Percentiles rank a stretch among this genome's conserved stretches.
Conservation (phyloP, 2,797 vertebrate species). For the Crypturellus tataupa region DNA sequence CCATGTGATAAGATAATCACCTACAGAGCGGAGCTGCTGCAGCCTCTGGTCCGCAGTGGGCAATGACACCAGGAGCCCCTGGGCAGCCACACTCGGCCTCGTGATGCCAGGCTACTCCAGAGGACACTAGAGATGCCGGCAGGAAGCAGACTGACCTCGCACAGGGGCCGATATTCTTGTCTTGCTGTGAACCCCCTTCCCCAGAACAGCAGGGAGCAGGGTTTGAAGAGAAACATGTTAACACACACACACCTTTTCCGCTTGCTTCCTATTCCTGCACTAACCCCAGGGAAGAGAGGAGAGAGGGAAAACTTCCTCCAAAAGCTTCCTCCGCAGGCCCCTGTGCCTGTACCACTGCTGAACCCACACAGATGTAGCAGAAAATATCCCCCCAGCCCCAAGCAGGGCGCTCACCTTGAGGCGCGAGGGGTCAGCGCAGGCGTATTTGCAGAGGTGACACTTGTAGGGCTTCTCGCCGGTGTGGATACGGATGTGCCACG, state of each 20-base stretch:
- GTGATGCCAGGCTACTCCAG: neutral
- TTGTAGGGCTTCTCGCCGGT: constrained; percentile 96
- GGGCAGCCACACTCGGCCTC: neutral
- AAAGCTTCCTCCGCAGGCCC: neutral
- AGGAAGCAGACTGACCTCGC: neutral
- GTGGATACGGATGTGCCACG: constrained; percentile 96
- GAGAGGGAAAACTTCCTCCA: neutral
- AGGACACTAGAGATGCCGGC: neutral
- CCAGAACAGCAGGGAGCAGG: neutral
- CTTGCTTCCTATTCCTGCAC: neutral
- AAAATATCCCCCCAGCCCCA: neutral
- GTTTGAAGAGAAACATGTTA: neutral
- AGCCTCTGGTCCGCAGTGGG: neutral
- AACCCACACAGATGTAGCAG: accelerated
- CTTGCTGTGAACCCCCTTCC: neutral
- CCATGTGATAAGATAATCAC: neutral
- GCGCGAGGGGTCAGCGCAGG: constrained; percentile 93
- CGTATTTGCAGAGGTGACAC: constrained; percentile 92
- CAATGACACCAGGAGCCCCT: neutral
- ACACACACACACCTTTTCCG: neutral
- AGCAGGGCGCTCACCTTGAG: constrained; percentile 88
- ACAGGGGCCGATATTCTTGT: neutral
- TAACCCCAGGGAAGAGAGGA: neutral
- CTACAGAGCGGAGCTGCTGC: neutral
- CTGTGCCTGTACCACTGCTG: neutral